Conservation (phyloP, 1,140 invertebrate species). For the Sitophilus oryzae region DNA sequence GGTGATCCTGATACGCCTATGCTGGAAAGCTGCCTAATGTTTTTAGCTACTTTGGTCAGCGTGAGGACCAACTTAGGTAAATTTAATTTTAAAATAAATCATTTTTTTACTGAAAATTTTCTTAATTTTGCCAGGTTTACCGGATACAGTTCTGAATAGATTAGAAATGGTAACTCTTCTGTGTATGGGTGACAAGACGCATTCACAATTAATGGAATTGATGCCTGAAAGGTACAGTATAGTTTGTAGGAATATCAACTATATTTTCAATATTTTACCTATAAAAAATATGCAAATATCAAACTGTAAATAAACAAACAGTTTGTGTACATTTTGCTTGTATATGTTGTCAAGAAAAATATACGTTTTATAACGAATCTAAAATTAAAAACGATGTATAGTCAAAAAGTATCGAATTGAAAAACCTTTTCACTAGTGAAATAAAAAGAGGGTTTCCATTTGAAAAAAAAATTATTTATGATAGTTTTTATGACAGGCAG, state of each 20-base stretch:
- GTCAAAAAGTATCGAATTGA: no score
- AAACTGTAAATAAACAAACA: no score
- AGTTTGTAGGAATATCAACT: no score
- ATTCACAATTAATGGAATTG: conserved; percentile 88
- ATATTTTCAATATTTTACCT: conserved; percentile 1
- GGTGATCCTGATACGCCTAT: conserved; percentile 78
- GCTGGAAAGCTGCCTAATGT: conserved; percentile 88
- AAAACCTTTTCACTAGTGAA: no score
- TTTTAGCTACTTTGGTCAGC: conserved; percentile 82
- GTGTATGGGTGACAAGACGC: conserved; percentile 90
- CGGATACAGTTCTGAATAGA: conserved; percentile 52
- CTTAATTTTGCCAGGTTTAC: conserved; percentile 44
- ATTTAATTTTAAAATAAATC: conserved; percentile 7
- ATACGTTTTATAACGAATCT: no score
- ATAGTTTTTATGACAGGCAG: no score
- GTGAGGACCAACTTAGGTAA: conserved; percentile 85
- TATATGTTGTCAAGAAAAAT: no score
- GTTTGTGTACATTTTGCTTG: no score
- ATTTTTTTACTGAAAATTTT: conserved; percentile 1
- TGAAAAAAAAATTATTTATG: no score
- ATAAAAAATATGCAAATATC: no score
- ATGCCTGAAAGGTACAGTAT: conserved; percentile 72
- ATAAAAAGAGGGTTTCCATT: no score
- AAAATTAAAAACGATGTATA: no score
- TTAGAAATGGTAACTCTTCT: conserved; percentile 90